Conservation (phyloP, 2,113 vertebrate genomes). For the Dendropsophus ebraccatus region DNA sequence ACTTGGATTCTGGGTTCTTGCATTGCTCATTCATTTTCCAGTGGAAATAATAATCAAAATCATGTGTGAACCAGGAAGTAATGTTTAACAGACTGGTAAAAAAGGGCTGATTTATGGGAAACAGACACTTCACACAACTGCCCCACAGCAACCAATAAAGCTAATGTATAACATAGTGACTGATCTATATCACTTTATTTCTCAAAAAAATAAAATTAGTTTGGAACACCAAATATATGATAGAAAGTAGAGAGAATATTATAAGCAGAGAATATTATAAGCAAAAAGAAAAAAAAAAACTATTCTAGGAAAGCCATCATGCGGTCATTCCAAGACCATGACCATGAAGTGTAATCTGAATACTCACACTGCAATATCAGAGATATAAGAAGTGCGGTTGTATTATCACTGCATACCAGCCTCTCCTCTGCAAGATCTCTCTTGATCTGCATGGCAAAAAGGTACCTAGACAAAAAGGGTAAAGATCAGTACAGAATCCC, state of each 20-base stretch:
- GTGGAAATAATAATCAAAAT: background rate
- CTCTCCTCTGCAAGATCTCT: slow-evolving; percentile 87
- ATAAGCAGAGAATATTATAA: background rate
- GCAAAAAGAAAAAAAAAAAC: too few species aligned
- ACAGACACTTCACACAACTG: background rate
- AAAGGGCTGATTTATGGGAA: background rate
- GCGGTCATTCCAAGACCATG: background rate
- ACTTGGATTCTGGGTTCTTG: background rate
- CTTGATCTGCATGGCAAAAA: slow-evolving; percentile 94
- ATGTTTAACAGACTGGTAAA: background rate
- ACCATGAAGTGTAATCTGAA: background rate
- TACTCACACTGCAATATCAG: slow-evolving; percentile 90
- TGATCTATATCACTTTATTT: too few species aligned
- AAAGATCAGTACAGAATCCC: background rate
- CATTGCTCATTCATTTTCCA: background rate
- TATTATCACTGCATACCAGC: slow-evolving; percentile 86
- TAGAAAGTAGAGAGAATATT: background rate
- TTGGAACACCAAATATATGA: too few species aligned
- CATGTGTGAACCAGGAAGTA: background rate
- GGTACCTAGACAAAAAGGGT: slow-evolving; percentile 77
- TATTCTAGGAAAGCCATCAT: background rate
- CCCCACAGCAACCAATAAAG: background rate
- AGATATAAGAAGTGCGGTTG: slow-evolving; percentile 85
- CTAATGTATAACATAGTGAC: background rate
- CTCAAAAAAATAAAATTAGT: too few species aligned